These are phyloP conservation scores for Halichoeres trimaculatus DNA, from an alignment of 2,113 vertebrate genomes.

Conservation along the genomic window DNA sequence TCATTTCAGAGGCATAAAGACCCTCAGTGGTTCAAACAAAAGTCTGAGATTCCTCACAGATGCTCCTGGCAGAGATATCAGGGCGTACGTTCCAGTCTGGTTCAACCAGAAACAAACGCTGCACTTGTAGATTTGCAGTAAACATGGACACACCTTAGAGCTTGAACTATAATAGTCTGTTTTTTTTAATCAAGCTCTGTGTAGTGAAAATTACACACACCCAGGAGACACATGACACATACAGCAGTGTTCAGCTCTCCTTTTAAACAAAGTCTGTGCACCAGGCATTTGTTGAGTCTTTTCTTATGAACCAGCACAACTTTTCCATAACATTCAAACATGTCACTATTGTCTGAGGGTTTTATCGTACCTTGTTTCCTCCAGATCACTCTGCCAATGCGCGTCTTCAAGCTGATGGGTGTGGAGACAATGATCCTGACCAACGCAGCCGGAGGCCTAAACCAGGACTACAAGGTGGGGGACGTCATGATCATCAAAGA, in stretches of 20 bases:
- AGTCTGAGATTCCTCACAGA: no score
- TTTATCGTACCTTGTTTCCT: background rate
- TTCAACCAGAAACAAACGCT: background rate
- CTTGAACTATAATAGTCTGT: background rate
- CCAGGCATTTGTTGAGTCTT: no score
- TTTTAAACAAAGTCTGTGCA: no score
- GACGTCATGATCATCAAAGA: conserved; percentile 95
- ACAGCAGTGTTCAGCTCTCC: no score
- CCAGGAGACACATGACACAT: background rate
- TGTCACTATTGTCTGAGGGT: background rate
- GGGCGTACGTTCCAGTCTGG: background rate
- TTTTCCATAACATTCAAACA: background rate
- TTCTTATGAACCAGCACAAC: background rate
- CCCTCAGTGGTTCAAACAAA: background rate
- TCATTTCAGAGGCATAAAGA: background rate
- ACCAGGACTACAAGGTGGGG: conserved; percentile 90
- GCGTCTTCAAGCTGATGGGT: conserved; percentile 90
- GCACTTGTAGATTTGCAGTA: background rate
- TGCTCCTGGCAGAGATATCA: no score
- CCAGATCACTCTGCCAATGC: conserved; percentile 92
- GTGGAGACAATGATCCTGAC: conserved; percentile 91
- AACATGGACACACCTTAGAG: background rate
- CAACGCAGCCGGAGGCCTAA: conserved; percentile 93
- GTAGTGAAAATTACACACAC: no score
- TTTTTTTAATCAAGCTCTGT: no score